These are phyloP conservation scores for Leptothorax acervorum DNA, from an alignment of 2,888 invertebrate genomes.

Conservation along the genomic window DNA sequence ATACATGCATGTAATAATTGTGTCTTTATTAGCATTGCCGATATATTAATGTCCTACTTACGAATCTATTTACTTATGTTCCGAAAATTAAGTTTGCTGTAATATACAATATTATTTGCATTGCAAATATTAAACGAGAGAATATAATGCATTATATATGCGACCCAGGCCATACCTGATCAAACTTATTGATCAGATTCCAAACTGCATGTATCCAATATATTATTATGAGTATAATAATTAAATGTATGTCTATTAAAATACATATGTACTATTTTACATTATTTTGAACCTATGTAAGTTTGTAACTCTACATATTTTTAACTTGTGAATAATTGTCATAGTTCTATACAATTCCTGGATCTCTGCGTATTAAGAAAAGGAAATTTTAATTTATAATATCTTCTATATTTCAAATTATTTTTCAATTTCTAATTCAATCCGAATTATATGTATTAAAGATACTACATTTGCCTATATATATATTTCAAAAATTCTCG, in stretches of 20 bases:
- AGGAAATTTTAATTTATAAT: neutral
- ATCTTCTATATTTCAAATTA: neutral
- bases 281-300: neutral
- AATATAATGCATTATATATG: neutral
- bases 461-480: neutral
- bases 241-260: neutral
- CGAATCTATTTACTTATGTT: neutral
- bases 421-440: neutral
- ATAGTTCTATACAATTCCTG: neutral
- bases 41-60: constrained; percentile 1
- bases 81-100: neutral
- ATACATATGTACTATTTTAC: too few species aligned
- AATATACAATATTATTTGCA: neutral
- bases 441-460: neutral
- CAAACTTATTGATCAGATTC: neutral
- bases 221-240: neutral
- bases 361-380: neutral
- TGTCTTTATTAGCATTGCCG: neutral
- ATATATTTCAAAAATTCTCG: neutral
- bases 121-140: neutral
- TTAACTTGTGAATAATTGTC: neutral
- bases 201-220: neutral
- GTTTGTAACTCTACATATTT: neutral
- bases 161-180: neutral
- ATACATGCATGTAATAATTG: neutral